Evolutionary conservation across 2,888 invertebrate species (phyloP), one percentile per base, ranked within the genome.

Genomic region (Tinea trinotella): DNA sequence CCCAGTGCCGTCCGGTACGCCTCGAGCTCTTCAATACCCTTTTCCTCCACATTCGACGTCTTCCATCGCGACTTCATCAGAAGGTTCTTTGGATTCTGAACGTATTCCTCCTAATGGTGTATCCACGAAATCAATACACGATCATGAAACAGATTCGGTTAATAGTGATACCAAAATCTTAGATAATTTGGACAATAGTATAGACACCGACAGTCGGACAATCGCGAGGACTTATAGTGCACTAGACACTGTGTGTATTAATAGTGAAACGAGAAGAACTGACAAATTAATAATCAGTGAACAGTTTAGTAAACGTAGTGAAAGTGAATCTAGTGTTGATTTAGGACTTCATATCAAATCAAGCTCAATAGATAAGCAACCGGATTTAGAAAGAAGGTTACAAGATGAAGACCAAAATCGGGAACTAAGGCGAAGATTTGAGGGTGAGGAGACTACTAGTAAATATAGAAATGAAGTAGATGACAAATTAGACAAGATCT

Each of bases 1-100:
- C 59, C 61, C 18, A 59, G 53, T 61, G 57, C 59, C 61, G 54
- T 60, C 46, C 56, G 58, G 48, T 55, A 67, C 59, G 62, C 75
- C 64, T 87, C 91, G 73, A 87, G 90, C 65, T 60, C 82, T 91
- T 60, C 93, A 92, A 73, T 93, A 92, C 80, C 93, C 93, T 52
- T 93, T 92, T 80, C 93, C 93, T 60, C 91, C 90, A 71, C 93
- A 93, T 76, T 92, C 92, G 64, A 90, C 91, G 57, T 66, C 75
- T 60, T 68, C 73, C 59, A 55, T 70, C 36, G 58, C 58, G 53
- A 24, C 56, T 9, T 30, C 52, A 12, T 30, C 52, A 10, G 52
- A 52, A 13, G 36, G 52, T 34, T 35, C 52, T 30, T 19, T 53
- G 36, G 44, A 19, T 55, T 30, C 46, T 24, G 55, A 55, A 40